Base-by-base conservation (phyloP, 2,888 invertebrate genomes). In the Lasius fuliginosus region DNA sequence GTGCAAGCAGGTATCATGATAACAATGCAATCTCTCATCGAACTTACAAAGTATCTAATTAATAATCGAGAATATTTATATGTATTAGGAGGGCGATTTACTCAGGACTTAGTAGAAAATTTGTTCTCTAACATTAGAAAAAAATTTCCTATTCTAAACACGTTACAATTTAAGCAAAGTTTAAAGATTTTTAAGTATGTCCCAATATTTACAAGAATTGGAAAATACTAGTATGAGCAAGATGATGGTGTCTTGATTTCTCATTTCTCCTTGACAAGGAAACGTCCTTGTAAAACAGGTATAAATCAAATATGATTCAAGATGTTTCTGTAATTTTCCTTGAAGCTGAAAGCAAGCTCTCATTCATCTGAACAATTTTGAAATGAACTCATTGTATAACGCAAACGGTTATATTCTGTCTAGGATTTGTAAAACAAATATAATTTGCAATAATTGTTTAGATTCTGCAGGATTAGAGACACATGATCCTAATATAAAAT, bases 11-110 rank as follows among this genome's bases (percentile, higher is more conserved):
- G 23, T 49, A 65, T 76, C n/a, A 76, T 76, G 23, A 30, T 76
- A 15, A 65, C 65, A 42, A 65, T 33, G 15, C 65, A 23, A n/a
- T 76, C 65, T 76, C 4, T 65, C 3, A 65, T 76, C 8, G 65
- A 76, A 65, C 18, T 76, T 3, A 11, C 33, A 65, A 64, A 46
- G 36, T 76, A 76, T 49, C 65, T 76, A 65, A 65, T 76, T n/a
- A 30, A 53, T 27, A 30, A 49, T 30, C 46, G 18, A 15, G 46
- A 9, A 68, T 65, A 65, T 23, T 42, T n/a, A 23, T 75, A 46
- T 46, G 75, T 75, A 15, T 75, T 75, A 18, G 56, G 40, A 11
- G 40, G 42, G 11, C 36, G 58, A 3, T 74, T 74, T n/a, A n/a
- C 68, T 3, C 27, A 69, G 11, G 49, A 69, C 18, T 69, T 8